These are phyloP conservation scores for Tragulus kanchil DNA, from an alignment of 2,113 vertebrate species.

Conservation along the genomic window DNA sequence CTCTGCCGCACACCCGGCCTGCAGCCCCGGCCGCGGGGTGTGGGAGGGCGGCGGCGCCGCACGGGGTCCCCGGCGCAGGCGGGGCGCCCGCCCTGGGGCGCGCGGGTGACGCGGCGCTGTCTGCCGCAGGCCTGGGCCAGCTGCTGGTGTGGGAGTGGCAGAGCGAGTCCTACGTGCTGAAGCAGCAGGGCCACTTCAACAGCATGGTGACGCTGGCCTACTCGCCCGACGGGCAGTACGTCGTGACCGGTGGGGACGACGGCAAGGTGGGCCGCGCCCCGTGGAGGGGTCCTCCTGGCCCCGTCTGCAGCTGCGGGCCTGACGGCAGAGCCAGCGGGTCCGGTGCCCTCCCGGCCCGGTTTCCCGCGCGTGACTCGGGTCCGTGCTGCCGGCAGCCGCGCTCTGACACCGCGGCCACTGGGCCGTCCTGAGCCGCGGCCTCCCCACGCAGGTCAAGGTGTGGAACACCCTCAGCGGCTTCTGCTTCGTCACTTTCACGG, in stretches of 20 bases:
- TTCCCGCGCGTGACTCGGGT: rapidly evolving
- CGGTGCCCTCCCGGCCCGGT: neutral
- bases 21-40: neutral
- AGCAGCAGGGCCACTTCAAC: conserved; percentile 99
- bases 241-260: conserved; percentile 96
- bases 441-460: conserved; percentile 93
- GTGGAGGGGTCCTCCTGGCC: neutral
- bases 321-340: no score
- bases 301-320: no score
- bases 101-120: neutral
- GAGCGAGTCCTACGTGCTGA: conserved; percentile 97
- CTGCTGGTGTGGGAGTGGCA: conserved; percentile 99
- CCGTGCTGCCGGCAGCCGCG: neutral
- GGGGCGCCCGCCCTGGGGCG: no score
- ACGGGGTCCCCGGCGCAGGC: no score
- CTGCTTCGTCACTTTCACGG: conserved; percentile 97
- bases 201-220: conserved; percentile 96
- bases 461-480: conserved; percentile 97
- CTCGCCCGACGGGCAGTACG: conserved; percentile 96
- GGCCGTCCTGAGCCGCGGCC: neutral
- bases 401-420: rapidly evolving
- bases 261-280: conserved; percentile 91
- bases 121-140: conserved; percentile 93
- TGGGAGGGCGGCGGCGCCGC: neutral
- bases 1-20: no score